These are phyloP conservation scores for Calyptomena viridis DNA, from an alignment of 2,113 vertebrate species.

Conservation along the genomic window DNA sequence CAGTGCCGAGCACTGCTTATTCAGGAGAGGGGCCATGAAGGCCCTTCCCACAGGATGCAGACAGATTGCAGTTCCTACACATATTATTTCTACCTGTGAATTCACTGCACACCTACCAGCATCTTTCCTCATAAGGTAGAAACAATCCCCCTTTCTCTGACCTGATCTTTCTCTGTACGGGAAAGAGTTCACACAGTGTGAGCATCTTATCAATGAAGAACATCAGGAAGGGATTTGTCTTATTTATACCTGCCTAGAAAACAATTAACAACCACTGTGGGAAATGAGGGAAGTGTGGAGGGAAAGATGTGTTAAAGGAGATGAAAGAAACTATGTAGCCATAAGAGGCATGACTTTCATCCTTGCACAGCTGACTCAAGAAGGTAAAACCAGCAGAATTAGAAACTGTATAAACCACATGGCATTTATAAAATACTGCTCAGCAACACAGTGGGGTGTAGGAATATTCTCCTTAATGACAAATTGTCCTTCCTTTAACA, in stretches of 20 bases:
- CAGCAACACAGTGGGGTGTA: not conserved
- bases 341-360: not conserved
- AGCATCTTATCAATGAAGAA: not conserved
- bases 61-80: not conserved
- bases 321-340: not conserved
- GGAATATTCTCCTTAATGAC: not conserved
- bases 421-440: not conserved
- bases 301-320: not conserved
- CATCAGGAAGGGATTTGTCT: not conserved
- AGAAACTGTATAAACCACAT: not conserved
- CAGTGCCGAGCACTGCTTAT: fast-evolving
- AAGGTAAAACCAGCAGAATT: not conserved
- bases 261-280: not conserved
- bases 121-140: not conserved
- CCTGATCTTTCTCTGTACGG: not conserved
- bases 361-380: not conserved
- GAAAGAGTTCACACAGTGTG: not conserved
- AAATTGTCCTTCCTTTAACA: slow-evolving; percentile 10
- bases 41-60: not conserved
- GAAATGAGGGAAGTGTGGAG: not conserved
- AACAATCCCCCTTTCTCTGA: not conserved
- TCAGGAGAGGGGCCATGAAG: not conserved
- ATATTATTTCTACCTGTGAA: not conserved
- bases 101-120: not conserved
- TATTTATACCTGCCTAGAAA: not conserved